A percentile compares a stretch with the other conserved stretches of the same genome.
Conservation (phyloP, 2,113 vertebrate species). For the Glaucidium brasilianum region DNA sequence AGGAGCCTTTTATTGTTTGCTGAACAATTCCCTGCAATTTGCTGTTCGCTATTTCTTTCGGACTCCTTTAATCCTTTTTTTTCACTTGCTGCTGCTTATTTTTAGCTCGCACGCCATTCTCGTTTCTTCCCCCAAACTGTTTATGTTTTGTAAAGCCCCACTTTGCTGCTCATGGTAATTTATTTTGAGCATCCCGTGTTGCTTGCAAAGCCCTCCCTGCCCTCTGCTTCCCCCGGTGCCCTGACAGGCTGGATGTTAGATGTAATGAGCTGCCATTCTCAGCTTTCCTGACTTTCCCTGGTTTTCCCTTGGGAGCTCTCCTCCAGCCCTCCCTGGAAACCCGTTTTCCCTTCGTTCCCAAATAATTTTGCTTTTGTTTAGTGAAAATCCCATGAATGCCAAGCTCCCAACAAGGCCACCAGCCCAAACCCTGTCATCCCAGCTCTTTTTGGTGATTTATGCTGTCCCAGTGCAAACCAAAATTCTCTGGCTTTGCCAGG, state of each 20-base stretch:
- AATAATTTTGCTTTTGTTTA: not conserved
- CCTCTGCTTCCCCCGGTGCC: not conserved
- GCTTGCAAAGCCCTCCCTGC: not conserved
- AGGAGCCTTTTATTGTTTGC: conserved; percentile 51
- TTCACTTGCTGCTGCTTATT: not conserved
- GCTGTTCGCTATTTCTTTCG: not conserved
- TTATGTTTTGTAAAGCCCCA: not conserved
- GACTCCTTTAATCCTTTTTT: conserved; percentile 22
- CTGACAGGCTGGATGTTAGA: not conserved
- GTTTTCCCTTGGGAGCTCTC: not conserved
- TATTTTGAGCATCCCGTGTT: not conserved
- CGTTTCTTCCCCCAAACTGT: not conserved
- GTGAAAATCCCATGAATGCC: not conserved
- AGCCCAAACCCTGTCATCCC: not conserved
- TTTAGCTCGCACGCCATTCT: not conserved
- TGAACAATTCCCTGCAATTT: conserved; percentile 57
- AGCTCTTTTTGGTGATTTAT: not conserved
- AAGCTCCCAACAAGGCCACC: not conserved
- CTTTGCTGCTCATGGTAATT: not conserved
- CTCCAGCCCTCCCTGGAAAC: not conserved
- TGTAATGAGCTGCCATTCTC: not conserved
- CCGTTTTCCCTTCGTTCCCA: not conserved
- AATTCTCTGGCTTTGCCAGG: not conserved
- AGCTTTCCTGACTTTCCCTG: not conserved
- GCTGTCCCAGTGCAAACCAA: not conserved